Base-by-base conservation (phyloP, 2,113 vertebrate genomes). In the Engraulis encrasicolus region DNA sequence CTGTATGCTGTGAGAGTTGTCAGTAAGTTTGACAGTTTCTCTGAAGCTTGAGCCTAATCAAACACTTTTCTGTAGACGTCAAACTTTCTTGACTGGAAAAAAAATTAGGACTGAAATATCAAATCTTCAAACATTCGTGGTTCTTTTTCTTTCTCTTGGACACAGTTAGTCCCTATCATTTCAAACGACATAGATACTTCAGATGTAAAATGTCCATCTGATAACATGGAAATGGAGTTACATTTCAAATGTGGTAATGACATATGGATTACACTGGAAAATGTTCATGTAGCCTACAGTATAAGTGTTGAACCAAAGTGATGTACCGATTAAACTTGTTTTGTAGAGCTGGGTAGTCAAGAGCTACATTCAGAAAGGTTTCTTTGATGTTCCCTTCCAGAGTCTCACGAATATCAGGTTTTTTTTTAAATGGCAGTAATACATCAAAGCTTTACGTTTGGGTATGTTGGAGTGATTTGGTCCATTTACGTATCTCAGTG, bases 181-280 rank as follows among this genome's bases (percentile, higher is more conserved):
- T 77, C 79, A 85, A 81, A 79, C 71, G 27, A 45, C 40, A 37
- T 50, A 84, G 86, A 79, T 81, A 74, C 15, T 18, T 78, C 31
- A 50, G 14, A 74, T 77, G 80, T 84, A 58, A 84, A 85, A 85
- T 80, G 81, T 36, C 40, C 58, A 84, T 74, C 83, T 80, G 83
- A 80, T 79, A 66, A 71, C 77, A 52, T 78, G 79, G 58, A 84
- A 84, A 85, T n/a, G 83, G 58, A 85, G 80, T 85, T 85, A 81
- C 79, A 77, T 77, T 74, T 66, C 58, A 66, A 66, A 66, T 66
- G 58, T 31, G 31, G 58, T 66, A 66, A 66, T 66, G 23, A 66
- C 31, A 66, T 66, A 66, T 66, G 58, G 58, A 66, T 66, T 66
- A 31, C 58, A 66, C 6, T 31, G 58, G n/a, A 66, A 7, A 6